Conservation (phyloP, 1,140 invertebrate genomes). For the Delia radicum region DNA sequence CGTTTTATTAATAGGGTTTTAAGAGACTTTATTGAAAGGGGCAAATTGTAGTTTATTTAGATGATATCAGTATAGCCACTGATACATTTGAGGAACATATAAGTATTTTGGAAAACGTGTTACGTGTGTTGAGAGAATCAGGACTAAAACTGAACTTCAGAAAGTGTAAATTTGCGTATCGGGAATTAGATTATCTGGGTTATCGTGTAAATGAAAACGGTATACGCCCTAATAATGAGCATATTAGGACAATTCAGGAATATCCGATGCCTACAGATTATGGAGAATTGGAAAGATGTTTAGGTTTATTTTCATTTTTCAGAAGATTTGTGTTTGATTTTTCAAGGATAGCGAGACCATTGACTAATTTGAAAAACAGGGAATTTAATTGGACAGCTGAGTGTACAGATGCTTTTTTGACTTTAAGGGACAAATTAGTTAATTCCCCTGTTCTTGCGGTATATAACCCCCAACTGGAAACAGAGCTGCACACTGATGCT, state of each 20-base stretch:
- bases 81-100: not conserved
- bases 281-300: not conserved
- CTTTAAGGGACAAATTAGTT: constrained; percentile 12
- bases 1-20: constrained; percentile 50
- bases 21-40: constrained; percentile 23
- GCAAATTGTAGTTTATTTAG: constrained; percentile 21
- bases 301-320: constrained; percentile 2
- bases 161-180: constrained; percentile 11
- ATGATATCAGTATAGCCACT: constrained; percentile 24
- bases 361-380: not conserved
- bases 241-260: not conserved
- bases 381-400: constrained; percentile 23
- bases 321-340: not conserved
- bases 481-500: constrained; percentile 38
- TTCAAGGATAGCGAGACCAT: not conserved
- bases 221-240: not conserved
- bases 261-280: not conserved
- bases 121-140: not conserved
- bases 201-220: not conserved
- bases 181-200: not conserved
- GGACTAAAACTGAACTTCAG: not conserved
- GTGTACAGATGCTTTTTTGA: constrained; percentile 15
- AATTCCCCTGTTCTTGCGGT: constrained; percentile 30
- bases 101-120: constrained; percentile 24
- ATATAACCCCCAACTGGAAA: constrained; percentile 30